phyloP scores from a whole-genome alignment of 2,797 vertebrate species.

The Macropodus opercularis region DNA sequence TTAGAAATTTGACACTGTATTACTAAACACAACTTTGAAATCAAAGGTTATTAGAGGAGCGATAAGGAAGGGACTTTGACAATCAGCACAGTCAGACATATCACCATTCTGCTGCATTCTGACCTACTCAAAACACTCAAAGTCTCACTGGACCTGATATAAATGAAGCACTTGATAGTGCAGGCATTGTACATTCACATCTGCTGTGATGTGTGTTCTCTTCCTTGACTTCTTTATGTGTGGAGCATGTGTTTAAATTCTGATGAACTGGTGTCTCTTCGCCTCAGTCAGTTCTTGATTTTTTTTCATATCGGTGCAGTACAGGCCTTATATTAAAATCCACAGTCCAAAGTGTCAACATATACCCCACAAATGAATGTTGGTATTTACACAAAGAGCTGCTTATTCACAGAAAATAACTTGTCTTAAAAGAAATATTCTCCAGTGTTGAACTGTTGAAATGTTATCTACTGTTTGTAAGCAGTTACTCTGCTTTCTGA shows the following conservation, averaged over 20 bases:
- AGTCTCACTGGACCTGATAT: neutral
- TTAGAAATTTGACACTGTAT: neutral
- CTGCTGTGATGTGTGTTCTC: constrained; percentile 4
- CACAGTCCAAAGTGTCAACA: constrained; percentile 1
- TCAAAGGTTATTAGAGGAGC: constrained; percentile 27
- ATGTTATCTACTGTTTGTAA: constrained; percentile 20
- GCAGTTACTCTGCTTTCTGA: constrained; percentile 20
- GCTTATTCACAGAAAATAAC: constrained; percentile 2
- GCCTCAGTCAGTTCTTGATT: constrained; percentile 9
- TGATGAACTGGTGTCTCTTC: constrained; percentile 3
- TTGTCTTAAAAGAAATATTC: constrained; percentile 40
- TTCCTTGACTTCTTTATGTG: neutral
- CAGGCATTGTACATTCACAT: neutral
- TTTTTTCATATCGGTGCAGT: constrained; percentile 9
- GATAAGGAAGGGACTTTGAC: constrained; percentile 34
- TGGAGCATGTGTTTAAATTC: constrained; percentile 25
- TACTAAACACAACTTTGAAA: constrained; percentile 4
- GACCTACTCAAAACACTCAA: neutral
- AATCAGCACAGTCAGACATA: constrained; percentile 4
- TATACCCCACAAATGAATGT: constrained; percentile 40
- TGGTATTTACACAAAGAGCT: constrained; percentile 32
- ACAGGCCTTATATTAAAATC: constrained; percentile 40
- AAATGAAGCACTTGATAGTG: neutral
- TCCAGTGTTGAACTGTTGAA: neutral
- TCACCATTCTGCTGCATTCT: neutral